These are phyloP conservation scores for Galeruca laticollis DNA, from an alignment of 2,888 invertebrate genomes.

Conservation along the genomic window DNA sequence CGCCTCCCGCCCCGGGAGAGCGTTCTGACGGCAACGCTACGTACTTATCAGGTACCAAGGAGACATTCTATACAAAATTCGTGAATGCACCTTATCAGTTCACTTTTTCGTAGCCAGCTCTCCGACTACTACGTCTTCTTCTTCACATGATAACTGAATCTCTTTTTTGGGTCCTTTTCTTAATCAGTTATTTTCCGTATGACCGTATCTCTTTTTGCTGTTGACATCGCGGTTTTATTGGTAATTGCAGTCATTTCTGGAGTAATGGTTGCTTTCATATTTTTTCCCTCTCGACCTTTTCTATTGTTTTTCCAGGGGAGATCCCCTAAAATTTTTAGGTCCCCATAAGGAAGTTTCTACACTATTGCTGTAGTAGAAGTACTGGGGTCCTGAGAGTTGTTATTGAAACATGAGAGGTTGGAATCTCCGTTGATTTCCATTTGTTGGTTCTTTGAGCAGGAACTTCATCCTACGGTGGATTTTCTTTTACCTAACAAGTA, in stretches of 20 bases:
- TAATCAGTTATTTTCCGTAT: slow-evolving; percentile 1
- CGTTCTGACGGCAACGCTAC: too few species aligned
- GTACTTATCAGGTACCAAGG: too few species aligned
- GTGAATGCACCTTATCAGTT: too few species aligned
- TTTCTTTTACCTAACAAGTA: too few species aligned
- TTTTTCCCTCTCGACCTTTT: slow-evolving; percentile 1
- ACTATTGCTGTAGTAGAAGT: slow-evolving; percentile 1
- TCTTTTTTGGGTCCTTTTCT: background rate
- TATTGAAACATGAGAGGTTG: slow-evolving; percentile 1
- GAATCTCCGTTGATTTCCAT: background rate
- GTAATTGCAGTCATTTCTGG: too few species aligned
- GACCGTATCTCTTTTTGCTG: background rate
- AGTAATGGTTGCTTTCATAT: background rate
- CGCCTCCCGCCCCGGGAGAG: too few species aligned
- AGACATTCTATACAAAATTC: too few species aligned
- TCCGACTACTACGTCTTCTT: too few species aligned
- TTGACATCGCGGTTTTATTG: slow-evolving; percentile 1
- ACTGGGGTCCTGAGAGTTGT: background rate
- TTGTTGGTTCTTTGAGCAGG: background rate
- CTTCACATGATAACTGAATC: too few species aligned
- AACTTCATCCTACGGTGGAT: too few species aligned
- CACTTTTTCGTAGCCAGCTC: too few species aligned
- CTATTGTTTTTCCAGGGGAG: background rate
- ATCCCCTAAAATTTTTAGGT: background rate
- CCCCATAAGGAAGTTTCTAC: too few species aligned